Evolutionary conservation across 1,140 invertebrate genomes (phyloP).

Genomic region (Drosophila orena): DNA sequence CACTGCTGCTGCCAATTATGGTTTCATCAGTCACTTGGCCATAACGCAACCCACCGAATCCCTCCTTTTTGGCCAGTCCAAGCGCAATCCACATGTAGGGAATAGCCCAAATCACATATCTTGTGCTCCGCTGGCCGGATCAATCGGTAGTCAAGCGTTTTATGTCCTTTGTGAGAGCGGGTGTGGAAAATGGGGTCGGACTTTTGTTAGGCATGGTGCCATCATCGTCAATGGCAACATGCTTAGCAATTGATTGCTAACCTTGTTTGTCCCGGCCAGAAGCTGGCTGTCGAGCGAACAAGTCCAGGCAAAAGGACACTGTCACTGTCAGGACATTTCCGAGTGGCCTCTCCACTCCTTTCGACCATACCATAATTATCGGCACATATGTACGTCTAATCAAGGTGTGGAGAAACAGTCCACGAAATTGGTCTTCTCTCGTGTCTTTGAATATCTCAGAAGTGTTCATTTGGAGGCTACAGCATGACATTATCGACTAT

Average conservation of each 20-base stretch:
- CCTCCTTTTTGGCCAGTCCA: background rate
- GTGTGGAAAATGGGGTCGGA: background rate
- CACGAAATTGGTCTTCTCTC: background rate
- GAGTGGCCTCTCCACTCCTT: constrained; percentile 2
- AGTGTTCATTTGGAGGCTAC: background rate
- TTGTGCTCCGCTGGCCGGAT: constrained; percentile 27
- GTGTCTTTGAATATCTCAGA: background rate
- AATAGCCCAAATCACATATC: constrained; percentile 33
- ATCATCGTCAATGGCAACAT: constrained; percentile 56
- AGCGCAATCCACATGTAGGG: background rate
- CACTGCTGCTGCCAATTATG: constrained; percentile 29
- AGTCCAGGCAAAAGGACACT: background rate
- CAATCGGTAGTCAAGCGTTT: constrained; percentile 56
- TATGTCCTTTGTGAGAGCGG: constrained; percentile 46
- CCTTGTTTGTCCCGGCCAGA: constrained; percentile 32
- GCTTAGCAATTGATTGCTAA: constrained; percentile 66
- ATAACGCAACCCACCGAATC: background rate
- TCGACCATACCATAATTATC: constrained; percentile 43
- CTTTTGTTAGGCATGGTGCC: constrained; percentile 7
- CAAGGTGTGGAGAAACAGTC: constrained; percentile 21
- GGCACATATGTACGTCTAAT: constrained; percentile 39
- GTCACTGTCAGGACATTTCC: background rate
- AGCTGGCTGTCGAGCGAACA: constrained; percentile 4
- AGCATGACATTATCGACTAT: too few species aligned
- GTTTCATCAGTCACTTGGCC: constrained; percentile 36